Conservation (phyloP, 2,888 invertebrate species). For the Ormyrus labotus region DNA sequence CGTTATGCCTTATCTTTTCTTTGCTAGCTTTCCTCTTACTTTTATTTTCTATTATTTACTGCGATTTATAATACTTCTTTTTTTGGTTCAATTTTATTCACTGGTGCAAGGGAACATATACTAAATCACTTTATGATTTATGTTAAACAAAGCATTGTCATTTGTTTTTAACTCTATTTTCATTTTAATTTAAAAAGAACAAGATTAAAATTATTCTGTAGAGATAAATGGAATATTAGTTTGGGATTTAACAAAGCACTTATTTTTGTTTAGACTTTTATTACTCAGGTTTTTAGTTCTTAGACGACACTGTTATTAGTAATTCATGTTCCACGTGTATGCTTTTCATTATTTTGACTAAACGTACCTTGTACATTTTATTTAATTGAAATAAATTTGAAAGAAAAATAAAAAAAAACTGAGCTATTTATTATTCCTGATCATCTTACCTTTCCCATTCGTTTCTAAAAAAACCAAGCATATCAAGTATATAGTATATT, state of each 20-base stretch:
- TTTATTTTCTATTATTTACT: conserved; percentile 64
- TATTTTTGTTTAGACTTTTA: conserved; percentile 23
- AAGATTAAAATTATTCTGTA: background rate
- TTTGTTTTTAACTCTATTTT: background rate
- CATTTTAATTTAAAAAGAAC: background rate
- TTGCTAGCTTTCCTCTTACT: conserved; percentile 70
- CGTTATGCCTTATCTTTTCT: conserved; percentile 63
- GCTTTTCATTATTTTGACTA: conserved; percentile 44
- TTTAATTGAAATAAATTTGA: conserved; percentile 50
- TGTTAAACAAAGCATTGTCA: background rate
- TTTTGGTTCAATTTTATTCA: conserved; percentile 45
- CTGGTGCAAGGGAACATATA: conserved; percentile 54
- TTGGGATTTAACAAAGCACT: conserved; percentile 25
- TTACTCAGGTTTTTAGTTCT: conserved; percentile 12
- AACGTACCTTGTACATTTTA: conserved; percentile 42
- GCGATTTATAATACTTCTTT: conserved; percentile 47
- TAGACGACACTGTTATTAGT: conserved; percentile 32
- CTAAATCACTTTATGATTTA: conserved; percentile 27
- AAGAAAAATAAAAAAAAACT: conserved; percentile 9
- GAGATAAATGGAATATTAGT: conserved; percentile 36
- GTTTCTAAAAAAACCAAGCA: background rate
- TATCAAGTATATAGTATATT: background rate
- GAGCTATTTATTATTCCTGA: background rate
- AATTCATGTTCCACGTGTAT: conserved; percentile 30
- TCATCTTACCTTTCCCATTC: background rate